Base-by-base conservation (phyloP, 2,888 invertebrate genomes). In the Phoenoteleia sp. region DNA sequence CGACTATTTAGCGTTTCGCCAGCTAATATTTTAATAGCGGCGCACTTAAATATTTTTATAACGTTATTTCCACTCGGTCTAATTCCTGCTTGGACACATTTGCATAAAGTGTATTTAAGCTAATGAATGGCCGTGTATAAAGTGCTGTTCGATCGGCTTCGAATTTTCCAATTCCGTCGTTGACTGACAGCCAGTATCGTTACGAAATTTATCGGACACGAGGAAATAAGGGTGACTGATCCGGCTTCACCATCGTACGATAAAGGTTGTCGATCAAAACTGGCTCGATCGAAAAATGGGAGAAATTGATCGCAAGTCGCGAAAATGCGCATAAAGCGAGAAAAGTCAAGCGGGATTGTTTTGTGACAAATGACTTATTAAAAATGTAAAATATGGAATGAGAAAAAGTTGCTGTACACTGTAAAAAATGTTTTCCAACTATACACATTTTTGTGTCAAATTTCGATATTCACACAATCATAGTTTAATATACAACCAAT, bases 191-290 rank as follows among this genome's bases (percentile, higher is more conserved):
- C 25, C 23, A 15, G 23, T 56, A 21, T 52, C 29, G 39, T 49
- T 49, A 17, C 56, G 56, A 69, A 54, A 69, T 69, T 69, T 69
- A 56, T 39, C 29, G 56, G 56, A 21, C 25, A 33, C 29, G 52
- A 25, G 27, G 42, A 69, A 56, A 69, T 69, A 42, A 39, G 13
- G 42, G 19, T 33, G 67, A 52, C 67, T 23, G 29, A 23, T 42
- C 45, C 25, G 15, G 25, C 25, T 42, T 15, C 17, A 25, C 29
- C 17, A 54, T 15, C 69, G 67, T 23, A 54, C 42, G 69, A 56
- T 56, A 54, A 56, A 54, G 39, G 56, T 56, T 69, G 69, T 69
- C 69, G 56, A 56, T 69, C 69, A 69, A 56, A 54, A 56, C 25
- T 17, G 19, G 23, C 23, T n/a, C 6, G 54, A 39, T 17, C 49